These are phyloP conservation scores for Corella eumyota DNA, from an alignment of 23 tunicate genomes.

Conservation along the genomic window DNA sequence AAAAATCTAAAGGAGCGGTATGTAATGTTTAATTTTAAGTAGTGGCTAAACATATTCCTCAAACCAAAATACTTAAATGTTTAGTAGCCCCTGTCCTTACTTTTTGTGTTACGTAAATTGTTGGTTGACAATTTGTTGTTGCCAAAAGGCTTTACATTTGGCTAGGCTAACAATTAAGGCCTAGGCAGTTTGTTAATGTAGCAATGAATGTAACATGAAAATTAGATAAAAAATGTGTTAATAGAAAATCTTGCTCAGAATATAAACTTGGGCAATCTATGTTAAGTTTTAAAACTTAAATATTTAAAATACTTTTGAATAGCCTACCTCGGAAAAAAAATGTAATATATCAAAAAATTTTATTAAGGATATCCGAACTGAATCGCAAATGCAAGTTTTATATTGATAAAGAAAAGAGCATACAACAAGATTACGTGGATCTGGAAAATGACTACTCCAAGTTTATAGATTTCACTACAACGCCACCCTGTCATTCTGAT, in stretches of 20 bases:
- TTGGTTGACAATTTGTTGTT: not conserved
- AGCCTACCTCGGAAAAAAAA: no score
- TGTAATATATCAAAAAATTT: no score
- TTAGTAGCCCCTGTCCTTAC: no score
- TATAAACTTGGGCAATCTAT: not conserved
- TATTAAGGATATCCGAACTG: slow-evolving; percentile 36
- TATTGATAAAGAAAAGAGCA: slow-evolving; percentile 15
- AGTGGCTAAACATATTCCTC: no score
- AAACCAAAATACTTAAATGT: no score
- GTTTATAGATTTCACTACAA: slow-evolving; percentile 46
- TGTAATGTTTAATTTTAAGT: slow-evolving; percentile 2
- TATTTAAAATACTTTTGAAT: no score
- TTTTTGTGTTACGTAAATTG: not conserved
- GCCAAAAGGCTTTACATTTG: not conserved
- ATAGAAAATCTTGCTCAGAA: no score
- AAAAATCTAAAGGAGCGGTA: slow-evolving; percentile 42
- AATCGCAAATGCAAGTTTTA: slow-evolving; percentile 14
- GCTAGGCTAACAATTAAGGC: not conserved
- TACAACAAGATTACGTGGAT: slow-evolving; percentile 44
- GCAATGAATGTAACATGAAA: no score
- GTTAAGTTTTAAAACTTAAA: not conserved
- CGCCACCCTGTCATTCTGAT: slow-evolving; percentile 30
- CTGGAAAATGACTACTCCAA: slow-evolving; percentile 65
- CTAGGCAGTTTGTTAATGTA: no score
- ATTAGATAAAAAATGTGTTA: no score